These are phyloP conservation scores for Lepus oiostolus DNA, from an alignment of 2,797 vertebrate species.

Conservation along the genomic window DNA sequence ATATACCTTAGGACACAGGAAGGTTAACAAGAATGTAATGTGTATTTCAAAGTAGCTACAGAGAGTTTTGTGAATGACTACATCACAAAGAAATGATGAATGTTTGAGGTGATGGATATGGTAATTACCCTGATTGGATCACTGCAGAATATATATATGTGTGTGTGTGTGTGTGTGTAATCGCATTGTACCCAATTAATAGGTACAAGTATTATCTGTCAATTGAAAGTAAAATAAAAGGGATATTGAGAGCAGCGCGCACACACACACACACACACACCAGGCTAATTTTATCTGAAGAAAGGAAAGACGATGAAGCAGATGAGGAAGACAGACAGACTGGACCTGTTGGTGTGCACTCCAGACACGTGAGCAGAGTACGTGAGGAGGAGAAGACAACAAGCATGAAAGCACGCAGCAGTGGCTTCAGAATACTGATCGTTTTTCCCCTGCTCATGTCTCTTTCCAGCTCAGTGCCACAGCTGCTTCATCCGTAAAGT, in stretches of 20 bases:
- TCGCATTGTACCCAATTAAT: neutral
- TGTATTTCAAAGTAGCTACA: neutral
- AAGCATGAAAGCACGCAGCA: neutral
- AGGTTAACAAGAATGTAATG: neutral
- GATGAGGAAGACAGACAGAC: neutral
- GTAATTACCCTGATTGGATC: neutral
- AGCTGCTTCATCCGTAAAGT: neutral
- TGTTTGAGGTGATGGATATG: neutral
- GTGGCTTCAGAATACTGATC: neutral
- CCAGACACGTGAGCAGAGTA: fast-evolving
- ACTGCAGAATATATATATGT: neutral
- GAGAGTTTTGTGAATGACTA: no score
- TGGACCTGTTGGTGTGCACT: neutral
- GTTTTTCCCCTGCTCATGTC: neutral
- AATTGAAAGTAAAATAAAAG: neutral
- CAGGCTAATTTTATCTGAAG: no score
- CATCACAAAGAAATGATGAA: neutral
- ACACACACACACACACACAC: no score
- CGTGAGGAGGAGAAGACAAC: neutral
- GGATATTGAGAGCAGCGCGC: no score
- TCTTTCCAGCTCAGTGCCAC: neutral
- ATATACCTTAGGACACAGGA: neutral
- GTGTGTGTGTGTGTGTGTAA: no score
- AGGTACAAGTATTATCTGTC: neutral
- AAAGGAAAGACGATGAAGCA: no score